Evolutionary conservation across 2,888 invertebrate genomes (phyloP), one percentile per base, ranked within the genome.

Genomic region (Ametastegia equiseti): DNA sequence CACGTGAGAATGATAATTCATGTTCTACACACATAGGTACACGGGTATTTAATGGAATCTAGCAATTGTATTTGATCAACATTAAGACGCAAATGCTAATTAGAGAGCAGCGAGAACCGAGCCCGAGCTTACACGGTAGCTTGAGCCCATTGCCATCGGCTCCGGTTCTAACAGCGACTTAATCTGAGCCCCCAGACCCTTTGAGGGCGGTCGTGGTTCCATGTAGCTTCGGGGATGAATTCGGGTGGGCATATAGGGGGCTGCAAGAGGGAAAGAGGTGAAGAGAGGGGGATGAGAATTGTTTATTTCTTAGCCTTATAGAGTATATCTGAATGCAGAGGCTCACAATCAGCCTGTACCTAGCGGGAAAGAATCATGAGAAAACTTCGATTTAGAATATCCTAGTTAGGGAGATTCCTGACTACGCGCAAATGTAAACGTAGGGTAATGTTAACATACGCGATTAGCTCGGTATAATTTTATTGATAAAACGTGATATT

Each of bases 271-370:
- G 6, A 19, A 3, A 77, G 57, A 1, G 3, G n/a, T n/a, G n/a
- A 23, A 30, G 27, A 54, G 5, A 30, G 4, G 30, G 78, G 50
- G 82, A 67, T 80, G 71, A 81, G 81, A 81, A 77, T 83, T 63
- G 75, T 83, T 81, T 80, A 81, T 47, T 75, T 63, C 73, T 60
- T 60, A 15, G 1, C 60, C 60, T 30, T 15, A 13, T 3, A 30
- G 30, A 27, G 30, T 60, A 15, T 60, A 13, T 60, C 6, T 54
- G 11, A 23, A 65, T 65, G 36, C 36, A 65, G 36, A 65, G 9
- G 65, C 50, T n/a, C n/a, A n/a, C n/a, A n/a, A n/a, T 6, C 6
- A 6, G 33, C 33, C n/a, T 7, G 33, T 39, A 36, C 30, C 60
- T 0, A 60, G 30, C 15, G 30, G 15, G 60, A 30, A 42, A 30